phyloP scores from a whole-genome alignment of 2,113 vertebrate genomes.

The Coturnix japonica region DNA sequence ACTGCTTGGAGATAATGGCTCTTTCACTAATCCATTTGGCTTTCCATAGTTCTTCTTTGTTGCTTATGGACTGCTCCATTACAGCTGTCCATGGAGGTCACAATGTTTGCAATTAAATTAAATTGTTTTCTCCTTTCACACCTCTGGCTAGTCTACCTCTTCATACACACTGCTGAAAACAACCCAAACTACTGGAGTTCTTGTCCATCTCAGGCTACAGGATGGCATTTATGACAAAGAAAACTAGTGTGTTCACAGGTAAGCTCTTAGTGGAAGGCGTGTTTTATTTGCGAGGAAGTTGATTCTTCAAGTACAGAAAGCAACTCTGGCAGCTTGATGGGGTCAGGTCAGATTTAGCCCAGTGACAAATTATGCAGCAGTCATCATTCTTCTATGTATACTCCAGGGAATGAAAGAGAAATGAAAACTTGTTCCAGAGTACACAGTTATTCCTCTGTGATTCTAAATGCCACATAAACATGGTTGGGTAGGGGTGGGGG shows the following conservation, averaged over 20 bases:
- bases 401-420: background rate
- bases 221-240: background rate
- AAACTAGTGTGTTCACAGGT: background rate
- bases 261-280: background rate
- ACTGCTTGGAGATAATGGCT: background rate
- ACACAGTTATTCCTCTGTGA: background rate
- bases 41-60: background rate
- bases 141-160: background rate
- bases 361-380: constrained; percentile 7
- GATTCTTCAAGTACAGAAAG: background rate
- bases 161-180: background rate
- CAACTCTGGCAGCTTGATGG: background rate
- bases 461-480: background rate
- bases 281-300: background rate
- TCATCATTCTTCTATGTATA: background rate
- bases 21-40: background rate
- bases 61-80: background rate
- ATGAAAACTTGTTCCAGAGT: background rate
- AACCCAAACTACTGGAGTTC: background rate
- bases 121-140: background rate
- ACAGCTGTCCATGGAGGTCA: background rate
- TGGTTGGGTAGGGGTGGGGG: background rate
- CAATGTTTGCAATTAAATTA: background rate
- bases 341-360: constrained; percentile 1
- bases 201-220: background rate